A percentile compares a stretch with the other conserved stretches of the same genome.
These are phyloP conservation scores for Lymantria monacha DNA, from an alignment of 2,888 invertebrate species.

Conservation along the genomic window DNA sequence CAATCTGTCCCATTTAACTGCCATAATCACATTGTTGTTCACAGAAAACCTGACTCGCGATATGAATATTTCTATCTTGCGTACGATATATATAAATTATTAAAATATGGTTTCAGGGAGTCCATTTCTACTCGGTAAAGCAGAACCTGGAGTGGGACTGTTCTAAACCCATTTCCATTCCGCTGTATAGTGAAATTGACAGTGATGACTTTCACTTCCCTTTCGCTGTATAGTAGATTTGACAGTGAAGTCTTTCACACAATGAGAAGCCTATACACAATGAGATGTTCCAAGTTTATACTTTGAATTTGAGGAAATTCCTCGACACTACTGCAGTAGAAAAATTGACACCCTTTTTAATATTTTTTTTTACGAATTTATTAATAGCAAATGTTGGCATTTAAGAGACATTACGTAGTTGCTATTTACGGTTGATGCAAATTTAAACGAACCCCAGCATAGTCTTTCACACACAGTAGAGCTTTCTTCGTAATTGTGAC, in stretches of 20 bases:
- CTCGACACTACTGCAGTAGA: conserved; percentile 6
- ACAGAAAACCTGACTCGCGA: background rate
- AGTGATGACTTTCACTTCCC: background rate
- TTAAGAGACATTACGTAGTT: too few species aligned
- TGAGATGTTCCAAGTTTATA: background rate
- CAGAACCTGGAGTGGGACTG: background rate
- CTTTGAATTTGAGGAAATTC: background rate
- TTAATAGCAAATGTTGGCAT: too few species aligned
- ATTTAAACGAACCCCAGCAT: too few species aligned
- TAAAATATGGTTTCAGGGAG: background rate
- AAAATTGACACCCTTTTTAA: conserved; percentile 6
- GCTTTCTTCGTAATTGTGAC: too few species aligned
- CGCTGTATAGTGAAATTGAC: too few species aligned
- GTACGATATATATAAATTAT: background rate
- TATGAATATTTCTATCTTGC: background rate
- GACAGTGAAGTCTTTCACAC: too few species aligned
- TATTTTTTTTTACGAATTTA: too few species aligned
- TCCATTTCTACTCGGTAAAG: background rate
- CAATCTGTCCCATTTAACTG: background rate
- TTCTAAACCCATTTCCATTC: conserved; percentile 2
- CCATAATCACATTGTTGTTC: background rate
- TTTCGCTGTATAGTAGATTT: background rate
- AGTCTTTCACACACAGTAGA: too few species aligned
- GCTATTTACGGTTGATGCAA: too few species aligned
- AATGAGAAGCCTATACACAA: background rate